These are phyloP conservation scores for Psittacula derbiana DNA, from an alignment of 2,797 vertebrate genomes.

Conservation along the genomic window DNA sequence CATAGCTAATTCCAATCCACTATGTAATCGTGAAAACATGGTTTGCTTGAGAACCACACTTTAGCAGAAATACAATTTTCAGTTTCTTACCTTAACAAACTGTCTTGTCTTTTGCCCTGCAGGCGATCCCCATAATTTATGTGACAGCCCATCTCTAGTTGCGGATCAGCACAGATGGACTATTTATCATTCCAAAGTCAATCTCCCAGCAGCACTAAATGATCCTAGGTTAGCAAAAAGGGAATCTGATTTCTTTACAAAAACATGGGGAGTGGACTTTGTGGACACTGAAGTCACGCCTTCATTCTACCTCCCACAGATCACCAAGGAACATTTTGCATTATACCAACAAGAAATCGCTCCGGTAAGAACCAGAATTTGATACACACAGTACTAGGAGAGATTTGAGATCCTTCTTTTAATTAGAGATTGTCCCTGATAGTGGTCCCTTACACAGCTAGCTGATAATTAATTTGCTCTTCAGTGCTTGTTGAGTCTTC, in stretches of 20 bases:
- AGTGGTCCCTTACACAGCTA: neutral
- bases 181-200: conserved; percentile 97
- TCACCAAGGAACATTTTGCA: conserved; percentile 91
- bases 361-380: conserved; percentile 79
- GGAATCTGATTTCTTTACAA: conserved; percentile 99
- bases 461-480: neutral
- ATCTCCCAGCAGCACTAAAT: conserved; percentile 95
- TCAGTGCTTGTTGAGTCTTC: neutral
- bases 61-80: neutral
- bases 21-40: neutral
- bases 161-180: conserved; percentile 95
- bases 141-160: conserved; percentile 90
- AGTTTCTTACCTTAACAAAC: neutral
- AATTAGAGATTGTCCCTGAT: neutral
- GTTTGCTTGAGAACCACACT: neutral
- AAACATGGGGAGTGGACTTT: conserved; percentile 98
- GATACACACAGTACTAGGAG: neutral
- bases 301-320: conserved; percentile 92
- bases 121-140: conserved; percentile 84
- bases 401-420: neutral
- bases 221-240: conserved; percentile 96
- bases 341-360: conserved; percentile 88
- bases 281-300: conserved; percentile 91
- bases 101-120: conserved; percentile 63
- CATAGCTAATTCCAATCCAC: neutral